Percentiles rank a stretch among this genome's conserved stretches.
Conservation (phyloP, 2,113 vertebrate genomes). For the Dryoscopus gambensis region DNA sequence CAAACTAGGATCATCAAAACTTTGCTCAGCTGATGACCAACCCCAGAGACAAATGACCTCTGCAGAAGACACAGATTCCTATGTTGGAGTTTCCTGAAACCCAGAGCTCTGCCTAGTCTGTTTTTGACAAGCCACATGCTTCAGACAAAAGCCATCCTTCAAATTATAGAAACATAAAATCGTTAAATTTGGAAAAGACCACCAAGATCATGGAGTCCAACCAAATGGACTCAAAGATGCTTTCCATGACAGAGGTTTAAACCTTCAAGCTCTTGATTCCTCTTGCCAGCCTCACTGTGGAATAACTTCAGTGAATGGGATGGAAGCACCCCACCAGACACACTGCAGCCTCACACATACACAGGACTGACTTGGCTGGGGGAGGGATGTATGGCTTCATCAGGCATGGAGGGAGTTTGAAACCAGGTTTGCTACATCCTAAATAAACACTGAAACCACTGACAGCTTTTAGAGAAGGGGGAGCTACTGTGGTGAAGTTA, state of each 20-base stretch:
- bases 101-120: neutral
- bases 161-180: neutral
- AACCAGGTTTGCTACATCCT: neutral
- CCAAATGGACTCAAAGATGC: neutral
- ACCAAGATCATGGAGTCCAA: too few relatives aligned
- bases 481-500: neutral
- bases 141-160: neutral
- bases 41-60: neutral
- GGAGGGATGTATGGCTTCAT: neutral
- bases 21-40: neutral
- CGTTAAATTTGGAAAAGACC: neutral
- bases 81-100: accelerated
- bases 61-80: neutral
- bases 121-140: neutral
- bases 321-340: neutral
- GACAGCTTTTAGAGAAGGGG: neutral
- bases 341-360: neutral
- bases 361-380: neutral
- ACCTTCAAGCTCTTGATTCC: neutral
- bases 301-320: neutral
- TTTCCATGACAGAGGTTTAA: neutral
- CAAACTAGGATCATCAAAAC: neutral
- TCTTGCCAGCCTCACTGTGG: neutral
- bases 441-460: neutral
- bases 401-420: neutral